Percentiles rank a stretch among this genome's conserved stretches.
Evolutionary conservation across 2,113 vertebrate species (phyloP).

Genomic region (Fregata magnificens): DNA sequence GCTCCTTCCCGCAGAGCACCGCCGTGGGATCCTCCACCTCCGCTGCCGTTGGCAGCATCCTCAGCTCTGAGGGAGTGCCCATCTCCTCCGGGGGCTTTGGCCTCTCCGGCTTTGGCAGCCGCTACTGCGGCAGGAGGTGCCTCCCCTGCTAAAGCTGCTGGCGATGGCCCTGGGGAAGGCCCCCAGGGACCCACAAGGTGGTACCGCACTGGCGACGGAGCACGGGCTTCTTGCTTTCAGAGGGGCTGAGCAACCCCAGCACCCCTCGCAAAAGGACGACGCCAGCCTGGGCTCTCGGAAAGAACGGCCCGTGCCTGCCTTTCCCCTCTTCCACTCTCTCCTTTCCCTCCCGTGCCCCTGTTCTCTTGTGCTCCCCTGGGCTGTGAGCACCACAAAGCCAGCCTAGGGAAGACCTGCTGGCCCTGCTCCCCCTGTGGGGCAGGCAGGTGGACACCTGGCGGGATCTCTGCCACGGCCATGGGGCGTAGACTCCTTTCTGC

Average conservation of each 20-base stretch:
- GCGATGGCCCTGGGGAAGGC: fast-evolving
- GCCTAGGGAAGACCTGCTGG: background rate
- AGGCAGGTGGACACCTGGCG: background rate
- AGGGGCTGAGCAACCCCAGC: background rate
- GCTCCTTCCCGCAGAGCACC: too few species aligned
- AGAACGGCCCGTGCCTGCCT: background rate
- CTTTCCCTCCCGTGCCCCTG: background rate
- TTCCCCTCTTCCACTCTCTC: background rate
- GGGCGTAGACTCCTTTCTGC: background rate
- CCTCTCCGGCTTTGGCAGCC: background rate
- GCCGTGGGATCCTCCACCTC: too few species aligned
- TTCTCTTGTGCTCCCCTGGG: background rate
- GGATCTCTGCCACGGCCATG: background rate
- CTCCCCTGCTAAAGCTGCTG: background rate
- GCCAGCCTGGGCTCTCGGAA: background rate
- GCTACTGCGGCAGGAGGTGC: background rate
- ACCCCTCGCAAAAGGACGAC: fast-evolving
- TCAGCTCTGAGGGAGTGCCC: background rate
- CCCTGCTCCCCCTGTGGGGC: background rate
- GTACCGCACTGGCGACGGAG: fast-evolving
- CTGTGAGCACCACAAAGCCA: background rate
- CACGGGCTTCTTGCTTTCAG: fast-evolving
- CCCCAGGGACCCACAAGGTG: background rate
- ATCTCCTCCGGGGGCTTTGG: too few species aligned
- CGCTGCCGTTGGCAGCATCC: too few species aligned